Base-by-base conservation (phyloP, 2,797 vertebrate species). In the Scarus forsteni region DNA sequence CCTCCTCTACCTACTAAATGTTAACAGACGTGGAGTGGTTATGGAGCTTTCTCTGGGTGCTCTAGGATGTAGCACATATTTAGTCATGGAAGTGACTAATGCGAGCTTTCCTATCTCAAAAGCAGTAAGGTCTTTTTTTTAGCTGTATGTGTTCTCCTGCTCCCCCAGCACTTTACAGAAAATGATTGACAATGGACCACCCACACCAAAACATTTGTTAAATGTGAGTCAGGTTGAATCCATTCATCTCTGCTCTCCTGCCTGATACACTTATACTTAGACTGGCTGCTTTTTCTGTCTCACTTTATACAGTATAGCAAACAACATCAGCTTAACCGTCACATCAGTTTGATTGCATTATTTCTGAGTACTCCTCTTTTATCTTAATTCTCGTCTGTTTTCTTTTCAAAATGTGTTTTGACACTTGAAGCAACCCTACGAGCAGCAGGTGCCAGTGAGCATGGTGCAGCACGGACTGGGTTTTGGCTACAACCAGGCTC, bases 401-500 rank as follows among this genome's bases (percentile, higher is more conserved):
- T 56, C 15, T 69, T 77, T 60, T 66, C 14, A 27, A 63, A 70
- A 67, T 81, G 34, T 74, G 64, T 78, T 66, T 77, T 0, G 10
- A 56, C 48, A 45, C 61, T 74, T 72, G 34, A 90, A 97, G 96
- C 92, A 95, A 44, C 93, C 88, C 49, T 97, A 96, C 53, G 96
- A 97, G 68, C 96, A 97, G 73, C 95, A 95, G 69, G 91, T 95
- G 43, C 91, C 95, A 73, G 88, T 93, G 66, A 89, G 79, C 39
- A 50, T 93, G 82, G 89, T 89, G 70, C 92, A 94, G 74, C 83
- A 90, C 18, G 94, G 92, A 80, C 79, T 90, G 59, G 95, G 94
- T 64, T 94, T 96, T 73, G 93, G 91, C 71, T 97, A 95, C 66
- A 97, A 96, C 79, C 95, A 96, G 58, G 95, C 95, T 55, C 95